These are phyloP conservation scores for Reticulitermes lucifugus DNA, from an alignment of 2,888 invertebrate genomes.

Conservation along the genomic window DNA sequence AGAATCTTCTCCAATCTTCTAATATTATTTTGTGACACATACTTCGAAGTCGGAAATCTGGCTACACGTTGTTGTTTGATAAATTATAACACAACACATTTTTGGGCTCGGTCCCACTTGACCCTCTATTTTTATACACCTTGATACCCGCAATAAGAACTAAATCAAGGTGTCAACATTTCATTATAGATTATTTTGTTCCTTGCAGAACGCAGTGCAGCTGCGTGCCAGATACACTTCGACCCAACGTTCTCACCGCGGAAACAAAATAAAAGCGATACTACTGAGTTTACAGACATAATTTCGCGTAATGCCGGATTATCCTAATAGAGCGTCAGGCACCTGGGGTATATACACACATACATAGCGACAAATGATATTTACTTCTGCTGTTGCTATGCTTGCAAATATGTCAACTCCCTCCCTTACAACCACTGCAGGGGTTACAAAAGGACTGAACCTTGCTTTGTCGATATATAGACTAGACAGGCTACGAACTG, in stretches of 20 bases:
- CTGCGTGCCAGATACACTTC: not conserved
- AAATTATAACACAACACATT: too few species aligned
- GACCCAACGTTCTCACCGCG: not conserved
- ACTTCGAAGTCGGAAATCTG: too few species aligned
- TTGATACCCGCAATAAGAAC: too few species aligned
- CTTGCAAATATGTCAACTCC: not conserved
- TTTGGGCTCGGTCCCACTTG: too few species aligned
- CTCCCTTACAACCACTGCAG: not conserved
- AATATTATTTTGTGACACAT: too few species aligned
- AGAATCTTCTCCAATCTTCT: too few species aligned
- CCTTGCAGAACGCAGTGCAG: not conserved
- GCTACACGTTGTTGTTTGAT: too few species aligned
- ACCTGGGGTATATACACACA: not conserved
- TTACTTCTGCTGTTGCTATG: not conserved
- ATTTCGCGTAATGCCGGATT: slow-evolving; percentile 14
- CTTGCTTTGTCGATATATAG: too few species aligned
- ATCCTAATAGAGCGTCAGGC: not conserved
- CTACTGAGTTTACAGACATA: not conserved
- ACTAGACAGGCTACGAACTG: too few species aligned
- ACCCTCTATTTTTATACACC: too few species aligned
- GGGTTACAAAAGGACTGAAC: not conserved
- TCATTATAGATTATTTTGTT: not conserved
- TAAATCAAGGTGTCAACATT: not conserved
- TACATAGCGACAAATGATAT: not conserved
- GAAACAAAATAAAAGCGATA: slow-evolving; percentile 1